Conservation (phyloP, 2,113 vertebrate species). For the Sprattus sprattus region DNA sequence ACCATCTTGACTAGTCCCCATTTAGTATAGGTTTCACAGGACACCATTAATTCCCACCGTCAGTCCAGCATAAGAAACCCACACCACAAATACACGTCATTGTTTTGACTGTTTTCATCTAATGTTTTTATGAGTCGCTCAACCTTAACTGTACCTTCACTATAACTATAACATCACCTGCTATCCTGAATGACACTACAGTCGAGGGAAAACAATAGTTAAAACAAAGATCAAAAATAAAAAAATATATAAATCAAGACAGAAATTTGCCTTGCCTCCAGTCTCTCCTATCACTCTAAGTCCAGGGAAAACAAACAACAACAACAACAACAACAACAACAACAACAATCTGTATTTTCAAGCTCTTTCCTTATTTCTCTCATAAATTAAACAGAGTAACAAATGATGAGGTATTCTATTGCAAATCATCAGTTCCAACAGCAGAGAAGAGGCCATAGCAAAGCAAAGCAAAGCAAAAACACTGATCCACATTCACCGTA, state of each 20-base stretch:
- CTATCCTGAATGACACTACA: not conserved
- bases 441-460: not conserved
- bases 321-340: not conserved
- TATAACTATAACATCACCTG: not conserved
- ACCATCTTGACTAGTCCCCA: not conserved
- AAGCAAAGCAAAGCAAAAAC: not conserved
- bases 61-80: not conserved
- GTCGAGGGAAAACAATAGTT: not conserved
- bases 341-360: not conserved
- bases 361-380: not conserved
- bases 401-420: not conserved
- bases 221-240: not conserved
- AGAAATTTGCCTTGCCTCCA: not conserved
- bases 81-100: not conserved
- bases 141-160: too few species aligned
- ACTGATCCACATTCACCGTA: not conserved
- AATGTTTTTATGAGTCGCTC: too few species aligned
- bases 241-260: not conserved
- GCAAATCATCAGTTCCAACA: not conserved
- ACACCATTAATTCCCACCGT: not conserved
- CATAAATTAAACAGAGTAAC: not conserved
- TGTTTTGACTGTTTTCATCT: too few species aligned
- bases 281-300: not conserved
- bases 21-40: not conserved
- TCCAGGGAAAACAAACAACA: not conserved